Evolutionary conservation across 1,140 invertebrate genomes (phyloP), one percentile per base, ranked within the genome.

Genomic region (Trichonephila clavipes): DNA sequence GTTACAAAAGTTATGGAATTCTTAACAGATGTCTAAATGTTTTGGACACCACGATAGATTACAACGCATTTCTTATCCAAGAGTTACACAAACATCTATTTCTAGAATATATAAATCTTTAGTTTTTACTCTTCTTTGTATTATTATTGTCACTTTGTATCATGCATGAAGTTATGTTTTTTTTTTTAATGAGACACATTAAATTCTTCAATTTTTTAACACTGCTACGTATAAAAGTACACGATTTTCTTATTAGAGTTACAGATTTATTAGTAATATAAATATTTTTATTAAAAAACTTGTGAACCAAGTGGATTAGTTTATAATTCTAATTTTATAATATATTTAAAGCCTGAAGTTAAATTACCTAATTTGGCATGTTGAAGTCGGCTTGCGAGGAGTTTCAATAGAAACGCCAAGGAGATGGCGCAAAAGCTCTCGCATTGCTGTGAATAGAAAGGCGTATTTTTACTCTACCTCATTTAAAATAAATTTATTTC

Each of bases 311-410:
- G 10, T 4, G 51, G 7, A 51, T 0, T 51, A 51, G 51, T 51
- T 51, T 10, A 12, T 12, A 51, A 12, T 12, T 51, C 51, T 10
- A 8, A 51, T 5, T 7, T 51, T 51, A 51, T 64, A 14, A 64
- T 18, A 64, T 64, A 19, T 62, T 62, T 21, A 19, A 5, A 62
- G 16, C 6, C 16, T 64, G 21, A 64, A 64, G 21, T 64, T 18
- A 64, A 19, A 64, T 64, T 87, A 87, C 85, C 85, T 87, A 87
- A 87, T 62, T 64, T 87, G 82, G 82, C 82, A 83, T 58, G 58
- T 12, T 24, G 58, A 40, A 21, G 58, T 34, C 51, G 34, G 85
- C 85, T 64, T 64, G n/a, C 24, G 21, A 21, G 59, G 24, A 62
- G 19, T 83, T 87, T 64, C 85, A 62, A 87, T 51, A 62, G 58